Percentiles rank a stretch among this genome's conserved stretches.
Conservation (phyloP, 2,113 vertebrate genomes). For the Lagenorhynchus albirostris region DNA sequence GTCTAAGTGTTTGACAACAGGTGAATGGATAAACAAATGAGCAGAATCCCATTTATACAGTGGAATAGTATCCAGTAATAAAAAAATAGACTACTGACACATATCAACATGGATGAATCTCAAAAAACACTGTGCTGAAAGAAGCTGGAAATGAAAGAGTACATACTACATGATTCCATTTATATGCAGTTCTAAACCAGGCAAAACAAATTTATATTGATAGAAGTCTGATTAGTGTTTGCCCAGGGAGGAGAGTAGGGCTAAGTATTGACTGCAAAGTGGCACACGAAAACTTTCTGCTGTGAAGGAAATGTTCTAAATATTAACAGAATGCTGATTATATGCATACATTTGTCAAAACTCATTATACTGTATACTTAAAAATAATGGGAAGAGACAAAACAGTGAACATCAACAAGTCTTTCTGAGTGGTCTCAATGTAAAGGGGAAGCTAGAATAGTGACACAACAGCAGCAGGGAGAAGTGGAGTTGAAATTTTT, state of each 20-base stretch:
- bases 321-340: background rate
- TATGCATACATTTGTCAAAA: background rate
- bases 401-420: background rate
- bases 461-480: background rate
- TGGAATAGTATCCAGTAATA: background rate
- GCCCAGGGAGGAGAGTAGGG: too few species aligned
- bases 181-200: background rate
- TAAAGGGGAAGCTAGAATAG: background rate
- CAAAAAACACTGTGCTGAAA: background rate
- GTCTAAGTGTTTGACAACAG: background rate
- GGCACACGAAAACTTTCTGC: background rate
- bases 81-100: background rate
- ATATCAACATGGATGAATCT: background rate
- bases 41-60: background rate
- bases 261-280: background rate
- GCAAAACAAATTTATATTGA: background rate
- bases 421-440: background rate
- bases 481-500: too few species aligned
- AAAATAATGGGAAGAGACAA: background rate
- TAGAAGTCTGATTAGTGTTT: background rate
- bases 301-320: background rate
- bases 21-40: background rate
- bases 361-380: background rate
- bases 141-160: background rate
- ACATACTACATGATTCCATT: background rate